Base-by-base conservation (phyloP, 1,140 invertebrate species). In the Wiebesia pumilae region DNA sequence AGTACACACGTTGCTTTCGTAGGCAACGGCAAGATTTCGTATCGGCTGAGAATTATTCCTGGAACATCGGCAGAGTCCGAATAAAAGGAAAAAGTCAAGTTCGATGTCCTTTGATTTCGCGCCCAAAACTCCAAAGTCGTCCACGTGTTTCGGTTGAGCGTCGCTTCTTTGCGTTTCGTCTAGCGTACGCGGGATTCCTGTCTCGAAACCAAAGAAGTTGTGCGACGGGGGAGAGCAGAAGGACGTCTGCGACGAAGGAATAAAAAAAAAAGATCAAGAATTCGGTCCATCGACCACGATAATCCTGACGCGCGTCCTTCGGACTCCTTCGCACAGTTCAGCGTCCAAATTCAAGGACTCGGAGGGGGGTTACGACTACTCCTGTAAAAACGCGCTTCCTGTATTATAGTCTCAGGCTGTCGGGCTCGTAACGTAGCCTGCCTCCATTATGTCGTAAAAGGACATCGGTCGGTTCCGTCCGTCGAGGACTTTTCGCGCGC, bases 301-400 rank as follows among this genome's bases (percentile, higher is more conserved):
- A 88, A 90, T 90, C 87, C 88, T 82, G 90, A 84, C 87, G 81
- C 85, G 84, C 85, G 89, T 89, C 87, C 89, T 88, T 88, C 80
- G 87, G 87, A 79, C 89, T 88, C 87, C 87, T 88, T 84, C 51
- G 81, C 88, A 85, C 86, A 86, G 90, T 90, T 90, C 90, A 91
- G 86, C 89, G 90, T 89, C 90, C 90, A 89, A 81, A 89, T 88
- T 89, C 90, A 91, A 91, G 90, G 90, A 89, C 89, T 90, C 81
- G 43, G 33, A n/a, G 40, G 73, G 4, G 35, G n/a, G 69, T 1
- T 35, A 35, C 65, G n/a, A 73, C 81, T 47, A 21, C 71, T 38
- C 58, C 71, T 71, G 30, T 73, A 58, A 73, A 73, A 73, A 58
- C 21, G 51, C 81, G 69, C 88, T 90, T 90, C 89, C 89, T 88